A percentile compares a stretch with the other conserved stretches of the same genome.
Conservation (phyloP, 2,797 vertebrate genomes). For the Trematomus bernacchii region DNA sequence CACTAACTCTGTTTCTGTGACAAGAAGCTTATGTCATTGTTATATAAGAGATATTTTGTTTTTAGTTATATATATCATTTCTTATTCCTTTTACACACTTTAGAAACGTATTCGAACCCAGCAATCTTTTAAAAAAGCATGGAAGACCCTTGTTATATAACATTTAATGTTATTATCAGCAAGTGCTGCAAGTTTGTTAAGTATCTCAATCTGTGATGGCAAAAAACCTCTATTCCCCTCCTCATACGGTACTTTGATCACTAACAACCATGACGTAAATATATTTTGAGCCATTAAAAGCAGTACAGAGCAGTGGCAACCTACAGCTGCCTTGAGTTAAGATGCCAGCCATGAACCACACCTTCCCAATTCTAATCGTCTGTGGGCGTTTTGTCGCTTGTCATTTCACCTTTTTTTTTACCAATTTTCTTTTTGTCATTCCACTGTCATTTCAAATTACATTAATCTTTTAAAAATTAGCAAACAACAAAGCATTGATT, state of each 20-base stretch:
- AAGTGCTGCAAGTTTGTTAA: not conserved
- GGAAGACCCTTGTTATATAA: not conserved
- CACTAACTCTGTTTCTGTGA: not conserved
- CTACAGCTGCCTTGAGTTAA: not conserved
- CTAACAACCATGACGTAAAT: not conserved
- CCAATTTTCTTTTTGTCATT: conserved; percentile 16
- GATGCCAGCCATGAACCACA: not conserved
- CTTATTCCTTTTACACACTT: too few relatives aligned
- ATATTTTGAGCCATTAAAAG: conserved; percentile 1
- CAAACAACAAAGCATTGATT: not conserved
- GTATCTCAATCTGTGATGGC: not conserved
- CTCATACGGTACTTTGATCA: not conserved
- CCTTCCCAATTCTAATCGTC: conserved; percentile 12
- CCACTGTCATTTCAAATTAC: not conserved
- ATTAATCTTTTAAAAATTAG: not conserved
- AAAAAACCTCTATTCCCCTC: not conserved
- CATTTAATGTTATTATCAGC: not conserved
- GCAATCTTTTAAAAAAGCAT: not conserved
- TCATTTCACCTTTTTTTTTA: not conserved
- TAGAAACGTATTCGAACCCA: not conserved
- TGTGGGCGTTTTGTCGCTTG: not conserved
- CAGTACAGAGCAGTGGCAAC: not conserved
- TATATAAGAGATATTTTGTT: not conserved
- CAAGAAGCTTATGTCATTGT: not conserved
- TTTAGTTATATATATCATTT: not conserved